Base-by-base conservation (phyloP, 2,797 vertebrate genomes). In the Gallinago solitaria region DNA sequence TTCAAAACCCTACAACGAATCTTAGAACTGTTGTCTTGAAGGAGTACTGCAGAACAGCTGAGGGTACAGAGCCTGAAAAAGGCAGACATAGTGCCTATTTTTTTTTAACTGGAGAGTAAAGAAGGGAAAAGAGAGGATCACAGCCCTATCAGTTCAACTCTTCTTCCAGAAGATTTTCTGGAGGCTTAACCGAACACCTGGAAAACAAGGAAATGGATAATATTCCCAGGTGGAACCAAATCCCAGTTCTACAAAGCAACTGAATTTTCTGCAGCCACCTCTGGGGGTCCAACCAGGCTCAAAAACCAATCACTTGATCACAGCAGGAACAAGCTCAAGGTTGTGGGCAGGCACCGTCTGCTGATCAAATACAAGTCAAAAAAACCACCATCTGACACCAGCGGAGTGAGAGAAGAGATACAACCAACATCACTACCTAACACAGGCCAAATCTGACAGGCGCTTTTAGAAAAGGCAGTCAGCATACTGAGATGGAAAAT, bases 401-500 rank as follows among this genome's bases (percentile, higher is more conserved):
- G 43, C 24, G 37, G 43, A 45, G 41, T 1, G 19, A 32, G 7
- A 53, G 11, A 45, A 51, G 43, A 86, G 61, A 4, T 33, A 43
- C 75, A 78, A 15, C 39, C 75, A 83, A 16, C 27, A 75, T 2
- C 33, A 4, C 39, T 25, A 16, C 24, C 59, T 14, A 59, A 23
- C 63, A 41, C 20, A 16, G 15, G 33, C 39, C 9, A 14, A 2
- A 0, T 2, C 60, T 25, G 47, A 61, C 56, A 70, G 65, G 43
- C 39, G 64, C 69, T 81, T 67, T 5, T 9, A 39, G 39, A 18
- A 67, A 74, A 30, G 56, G 53, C 35, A 39, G 12, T 19, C 39
- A 17, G 21, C 53, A 14, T 0, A 2, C 28, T 3, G 47, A 35
- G 39, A 5, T 4, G 37, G 39, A 56, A 74, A 60, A 3, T 0